These are phyloP conservation scores for Euspilapteryx auroguttella DNA, from an alignment of 2,888 invertebrate species.

Conservation along the genomic window DNA sequence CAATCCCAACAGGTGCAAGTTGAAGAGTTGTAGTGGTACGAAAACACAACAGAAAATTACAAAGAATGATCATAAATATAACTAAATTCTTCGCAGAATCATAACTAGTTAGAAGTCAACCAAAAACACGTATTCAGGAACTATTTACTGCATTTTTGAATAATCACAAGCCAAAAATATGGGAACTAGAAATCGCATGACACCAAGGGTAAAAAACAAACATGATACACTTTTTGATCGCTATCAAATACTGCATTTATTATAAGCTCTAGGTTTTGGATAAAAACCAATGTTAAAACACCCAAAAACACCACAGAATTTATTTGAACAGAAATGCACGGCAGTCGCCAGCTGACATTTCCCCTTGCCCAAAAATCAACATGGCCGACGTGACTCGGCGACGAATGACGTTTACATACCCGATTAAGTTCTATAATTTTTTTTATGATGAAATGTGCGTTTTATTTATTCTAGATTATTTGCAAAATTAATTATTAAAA, in stretches of 20 bases:
- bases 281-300: constrained; percentile 24
- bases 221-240: too few species aligned
- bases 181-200: constrained; percentile 51
- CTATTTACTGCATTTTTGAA: constrained; percentile 41
- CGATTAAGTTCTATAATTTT: too few species aligned
- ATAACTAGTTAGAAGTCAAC: too few species aligned
- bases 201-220: too few species aligned
- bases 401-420: constrained; percentile 27
- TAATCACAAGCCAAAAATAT: constrained; percentile 54
- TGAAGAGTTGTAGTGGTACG: constrained; percentile 5
- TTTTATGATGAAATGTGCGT: too few species aligned
- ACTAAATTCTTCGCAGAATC: constrained; percentile 33
- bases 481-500: too few species aligned
- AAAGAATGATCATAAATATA: constrained; percentile 15
- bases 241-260: too few species aligned
- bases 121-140: too few species aligned
- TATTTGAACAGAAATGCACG: constrained; percentile 33
- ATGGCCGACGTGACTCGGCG: constrained; percentile 48
- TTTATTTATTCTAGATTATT: constrained; percentile 5
- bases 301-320: constrained; percentile 25
- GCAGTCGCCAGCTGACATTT: constrained; percentile 58
- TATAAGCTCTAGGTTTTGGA: too few species aligned
- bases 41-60: constrained; percentile 24
- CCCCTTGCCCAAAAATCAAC: constrained; percentile 59
- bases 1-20: constrained; percentile 27